Conservation (phyloP, 2,888 invertebrate genomes). For the Dione vanillae region DNA sequence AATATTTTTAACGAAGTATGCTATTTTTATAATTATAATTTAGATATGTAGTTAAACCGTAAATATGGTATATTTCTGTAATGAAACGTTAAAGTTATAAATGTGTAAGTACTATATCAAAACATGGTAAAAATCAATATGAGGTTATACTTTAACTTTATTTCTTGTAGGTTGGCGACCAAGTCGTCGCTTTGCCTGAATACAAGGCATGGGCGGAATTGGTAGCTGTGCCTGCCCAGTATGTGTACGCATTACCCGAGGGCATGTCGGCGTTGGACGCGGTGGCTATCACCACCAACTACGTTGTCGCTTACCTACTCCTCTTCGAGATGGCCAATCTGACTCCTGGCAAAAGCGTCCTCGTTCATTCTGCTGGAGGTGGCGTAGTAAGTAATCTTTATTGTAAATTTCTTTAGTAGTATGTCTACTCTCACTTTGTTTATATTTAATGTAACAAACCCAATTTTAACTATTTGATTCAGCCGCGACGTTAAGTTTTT, state of each 20-base stretch:
- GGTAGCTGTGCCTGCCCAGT: conserved; percentile 91
- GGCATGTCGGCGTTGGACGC: conserved; percentile 91
- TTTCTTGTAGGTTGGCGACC: conserved; percentile 88
- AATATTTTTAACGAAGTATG: too few species aligned
- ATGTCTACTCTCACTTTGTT: neutral
- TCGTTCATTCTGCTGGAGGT: conserved; percentile 94
- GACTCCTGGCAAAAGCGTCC: conserved; percentile 90
- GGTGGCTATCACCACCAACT: conserved; percentile 93
- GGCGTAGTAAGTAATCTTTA: conserved; percentile 89
- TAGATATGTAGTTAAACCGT: too few species aligned
- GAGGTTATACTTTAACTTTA: too few species aligned
- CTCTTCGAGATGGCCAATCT: conserved; percentile 93
- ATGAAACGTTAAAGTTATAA: too few species aligned
- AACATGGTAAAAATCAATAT: too few species aligned
- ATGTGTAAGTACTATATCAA: too few species aligned
- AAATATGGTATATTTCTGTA: too few species aligned
- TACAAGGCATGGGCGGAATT: conserved; percentile 94
- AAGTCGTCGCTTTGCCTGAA: conserved; percentile 93
- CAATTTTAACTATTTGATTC: conserved; percentile 9
- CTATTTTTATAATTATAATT: too few species aligned
- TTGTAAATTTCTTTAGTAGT: neutral
- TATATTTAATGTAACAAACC: neutral
- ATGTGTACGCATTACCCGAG: conserved; percentile 90
- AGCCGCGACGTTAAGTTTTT: neutral
- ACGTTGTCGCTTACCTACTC: conserved; percentile 92